Conservation (phyloP, 2,113 vertebrate genomes). For the Micronycteris hirsuta region DNA sequence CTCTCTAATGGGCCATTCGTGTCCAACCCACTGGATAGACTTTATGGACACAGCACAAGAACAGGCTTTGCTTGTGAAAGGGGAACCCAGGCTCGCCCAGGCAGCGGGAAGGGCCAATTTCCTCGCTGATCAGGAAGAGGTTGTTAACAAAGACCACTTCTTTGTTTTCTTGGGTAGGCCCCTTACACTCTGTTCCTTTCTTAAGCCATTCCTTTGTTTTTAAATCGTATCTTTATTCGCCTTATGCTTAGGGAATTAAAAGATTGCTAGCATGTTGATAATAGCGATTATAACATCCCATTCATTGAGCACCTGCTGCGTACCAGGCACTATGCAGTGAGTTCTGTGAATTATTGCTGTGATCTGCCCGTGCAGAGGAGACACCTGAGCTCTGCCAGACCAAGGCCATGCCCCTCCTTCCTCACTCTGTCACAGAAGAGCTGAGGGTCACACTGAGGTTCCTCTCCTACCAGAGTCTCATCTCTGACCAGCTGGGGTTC, state of each 20-base stretch:
- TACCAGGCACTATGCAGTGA: not conserved
- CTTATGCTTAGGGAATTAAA: not conserved
- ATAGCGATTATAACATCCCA: not conserved
- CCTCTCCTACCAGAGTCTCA: not conserved
- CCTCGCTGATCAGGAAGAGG: not conserved
- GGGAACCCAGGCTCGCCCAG: not conserved
- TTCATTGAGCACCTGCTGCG: not conserved
- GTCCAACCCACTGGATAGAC: not conserved
- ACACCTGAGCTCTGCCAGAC: not conserved
- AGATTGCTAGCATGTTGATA: not conserved
- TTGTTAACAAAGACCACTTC: not conserved
- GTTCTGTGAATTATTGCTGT: not conserved
- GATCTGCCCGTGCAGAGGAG: not conserved
- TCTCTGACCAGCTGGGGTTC: not conserved
- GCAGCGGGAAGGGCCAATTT: not conserved
- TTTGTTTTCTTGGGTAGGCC: not conserved
- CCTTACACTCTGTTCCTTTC: not conserved
- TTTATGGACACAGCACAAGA: constrained; percentile 20
- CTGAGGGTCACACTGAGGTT: not conserved
- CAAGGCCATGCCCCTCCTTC: not conserved
- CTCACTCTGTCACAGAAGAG: not conserved
- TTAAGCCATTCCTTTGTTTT: not conserved
- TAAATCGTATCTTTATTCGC: not conserved
- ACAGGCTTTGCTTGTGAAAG: constrained; percentile 16
- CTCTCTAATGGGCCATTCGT: not conserved